These are phyloP conservation scores for Epistrophe grossulariae DNA, from an alignment of 2,888 invertebrate species.

Conservation along the genomic window DNA sequence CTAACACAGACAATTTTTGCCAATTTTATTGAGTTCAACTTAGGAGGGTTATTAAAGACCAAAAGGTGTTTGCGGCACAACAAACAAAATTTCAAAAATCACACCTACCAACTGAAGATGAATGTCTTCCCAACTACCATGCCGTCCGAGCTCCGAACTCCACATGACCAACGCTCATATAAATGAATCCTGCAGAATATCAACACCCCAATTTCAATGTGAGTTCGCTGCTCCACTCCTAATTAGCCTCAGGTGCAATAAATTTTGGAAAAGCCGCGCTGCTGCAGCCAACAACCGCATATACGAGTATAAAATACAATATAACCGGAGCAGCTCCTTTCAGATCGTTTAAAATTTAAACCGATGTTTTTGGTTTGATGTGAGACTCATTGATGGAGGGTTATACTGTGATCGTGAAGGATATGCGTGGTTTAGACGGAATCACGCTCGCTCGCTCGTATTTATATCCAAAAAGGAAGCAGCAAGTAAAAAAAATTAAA, in stretches of 20 bases:
- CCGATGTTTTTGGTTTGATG: background rate
- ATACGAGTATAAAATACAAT: background rate
- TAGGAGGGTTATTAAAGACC: conserved; percentile 70
- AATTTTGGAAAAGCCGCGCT: conserved; percentile 70
- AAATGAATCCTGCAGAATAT: conserved; percentile 38
- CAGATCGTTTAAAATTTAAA: conserved; percentile 59
- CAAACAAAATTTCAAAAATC: conserved; percentile 74
- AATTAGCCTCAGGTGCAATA: conserved; percentile 76
- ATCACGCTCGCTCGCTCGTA: conserved; percentile 34
- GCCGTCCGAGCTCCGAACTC: background rate
- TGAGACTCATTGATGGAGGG: conserved; percentile 17
- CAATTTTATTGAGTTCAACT: conserved; percentile 71
- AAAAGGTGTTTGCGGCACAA: conserved; percentile 76
- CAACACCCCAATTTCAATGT: conserved; percentile 70
- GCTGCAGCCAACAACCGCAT: background rate
- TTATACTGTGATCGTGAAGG: conserved; percentile 47
- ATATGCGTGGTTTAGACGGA: conserved; percentile 58
- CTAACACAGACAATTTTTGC: conserved; percentile 22
- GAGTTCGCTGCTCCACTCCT: conserved; percentile 69
- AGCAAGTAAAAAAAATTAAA: conserved; percentile 37
- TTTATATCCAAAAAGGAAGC: conserved; percentile 40
- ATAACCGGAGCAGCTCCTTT: conserved; percentile 52
- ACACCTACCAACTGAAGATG: conserved; percentile 75
- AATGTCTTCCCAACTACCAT: conserved; percentile 57
- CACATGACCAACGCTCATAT: background rate